Evolutionary conservation across 2,797 vertebrate genomes (phyloP), one percentile per base, ranked within the genome.

Genomic region (Hybognathus amarus): DNA sequence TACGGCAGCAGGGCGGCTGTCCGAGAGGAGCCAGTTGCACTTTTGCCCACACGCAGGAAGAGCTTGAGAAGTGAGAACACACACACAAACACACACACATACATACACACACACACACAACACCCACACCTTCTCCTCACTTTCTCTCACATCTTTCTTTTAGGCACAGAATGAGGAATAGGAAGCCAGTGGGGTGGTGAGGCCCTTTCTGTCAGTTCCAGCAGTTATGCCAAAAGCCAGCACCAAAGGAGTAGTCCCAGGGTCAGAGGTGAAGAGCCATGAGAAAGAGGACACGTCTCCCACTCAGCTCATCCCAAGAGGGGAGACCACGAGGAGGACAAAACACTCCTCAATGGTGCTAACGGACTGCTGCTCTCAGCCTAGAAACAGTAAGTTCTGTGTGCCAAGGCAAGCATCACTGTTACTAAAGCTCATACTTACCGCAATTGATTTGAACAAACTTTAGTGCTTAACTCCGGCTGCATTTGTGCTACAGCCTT

Each of bases 31-130:
- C 95, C 90, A 98, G 96, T 91, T 98, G 97, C 90, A 98, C 97
- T 2, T 99, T 99, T 90, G 97, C 97, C 86, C 97, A 99, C 94
- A 98, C 97, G 61, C 97, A 98, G 92, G 97, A 99, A 80, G 97
- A 99, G 90, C 95, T 99, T 87, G 97, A 99, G 92, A 99, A 98
- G 97, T 99, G 90, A 95, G 97, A 91, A 74, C 66, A 78, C 18
- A 27, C 30, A 30, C 18, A 67, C 18, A 20, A 18, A 20, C 50
- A 20, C 40, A 42, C 40, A 11, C 10, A 40, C 9, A 11, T 9
- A 40, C 40, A 11, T 12, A 45, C 42, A 13, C 3, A 4, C 18
- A 20, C 50, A 20, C 38, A 40, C 8, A 40, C 54, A n/a, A 13
- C 33, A 40, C n/a, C 27, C 54, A 38, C 50, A 79, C 33, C 18